Evolutionary conservation across 2,888 invertebrate species (phyloP), one percentile per base, ranked within the genome.

Genomic region (Linyphia triangularis): DNA sequence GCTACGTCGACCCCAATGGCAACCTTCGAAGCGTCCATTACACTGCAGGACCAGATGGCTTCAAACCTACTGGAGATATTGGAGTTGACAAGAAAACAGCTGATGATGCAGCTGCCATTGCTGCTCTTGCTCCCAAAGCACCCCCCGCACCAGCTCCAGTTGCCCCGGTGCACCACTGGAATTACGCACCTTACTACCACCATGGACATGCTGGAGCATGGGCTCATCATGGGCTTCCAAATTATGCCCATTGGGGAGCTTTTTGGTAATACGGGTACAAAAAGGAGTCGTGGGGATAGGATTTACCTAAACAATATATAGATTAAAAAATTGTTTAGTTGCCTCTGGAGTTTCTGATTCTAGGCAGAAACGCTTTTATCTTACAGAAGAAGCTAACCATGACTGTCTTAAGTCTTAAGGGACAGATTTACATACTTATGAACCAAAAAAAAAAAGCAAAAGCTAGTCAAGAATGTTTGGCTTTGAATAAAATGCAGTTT

Each of bases 1-100:
- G 88, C 69, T 90, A 89, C 59, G 30, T 89, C 10, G 88, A 90
- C 26, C 77, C 90, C 69, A 90, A 90, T n/a, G 89, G 90, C 26
- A 9, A 90, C 59, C 37, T 89, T 13, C 59, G 89, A 70, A 65
- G 30, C n/a, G 90, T 89, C 33, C 69, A 82, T 37, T 89, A 90
- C 88, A 88, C 85, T 13, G 90, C 90, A 9, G 90, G 83, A 9
- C 82, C 88, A 7, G 82, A 82, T 33, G 90, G 90, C 19, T 90
- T 82, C 83, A 88, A 86, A 22, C 73, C 90, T 16, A 26, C 81
- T 75, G 90, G 90, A n/a, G 90, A 90, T 24, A 89, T 86, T 59
- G 75, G 78, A 26, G 90, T 88, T 4, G 90, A 90, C 75, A 90
- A 84, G 75, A 86, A 84, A 19, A 90, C 90, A 28, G 90, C 89